phyloP scores from a whole-genome alignment of 1,140 invertebrate species.

The Drusus annulatus region DNA sequence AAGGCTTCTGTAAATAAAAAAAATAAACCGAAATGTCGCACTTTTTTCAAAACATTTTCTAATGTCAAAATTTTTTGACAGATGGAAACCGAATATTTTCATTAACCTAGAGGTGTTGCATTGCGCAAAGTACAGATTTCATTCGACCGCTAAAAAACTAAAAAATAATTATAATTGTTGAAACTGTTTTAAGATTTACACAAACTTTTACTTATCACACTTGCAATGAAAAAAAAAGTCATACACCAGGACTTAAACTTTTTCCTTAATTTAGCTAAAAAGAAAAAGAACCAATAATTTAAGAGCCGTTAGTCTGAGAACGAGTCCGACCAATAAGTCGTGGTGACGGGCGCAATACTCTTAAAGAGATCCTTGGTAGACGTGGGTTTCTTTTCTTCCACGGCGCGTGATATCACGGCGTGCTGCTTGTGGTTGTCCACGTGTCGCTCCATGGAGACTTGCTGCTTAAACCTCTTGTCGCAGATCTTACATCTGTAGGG shows the following conservation, averaged over 20 bases:
- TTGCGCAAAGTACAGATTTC: background rate
- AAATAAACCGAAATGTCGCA: too few relatives aligned
- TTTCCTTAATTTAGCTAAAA: conserved; percentile 22
- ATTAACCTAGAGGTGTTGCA: background rate
- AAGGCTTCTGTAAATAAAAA: too few relatives aligned
- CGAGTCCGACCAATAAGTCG: conserved; percentile 69
- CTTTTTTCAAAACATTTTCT: too few relatives aligned
- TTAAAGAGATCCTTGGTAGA: conserved; percentile 65
- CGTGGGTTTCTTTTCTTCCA: conserved; percentile 59
- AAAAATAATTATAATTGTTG: too few relatives aligned
- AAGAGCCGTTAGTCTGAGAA: conserved; percentile 64
- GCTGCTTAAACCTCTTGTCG: conserved; percentile 64
- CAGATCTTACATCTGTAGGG: conserved; percentile 64
- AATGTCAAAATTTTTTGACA: background rate
- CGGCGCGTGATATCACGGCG: conserved; percentile 58
- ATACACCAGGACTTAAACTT: conserved; percentile 8
- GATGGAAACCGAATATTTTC: background rate
- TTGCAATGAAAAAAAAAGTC: background rate
- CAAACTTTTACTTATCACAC: background rate
- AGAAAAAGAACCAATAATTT: background rate
- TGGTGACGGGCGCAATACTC: conserved; percentile 66
- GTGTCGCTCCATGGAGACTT: conserved; percentile 63
- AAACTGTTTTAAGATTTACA: background rate
- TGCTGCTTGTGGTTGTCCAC: conserved; percentile 63
- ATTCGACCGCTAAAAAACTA: background rate